Conservation (phyloP, 2,797 vertebrate species). For the Diceros bicornis region DNA sequence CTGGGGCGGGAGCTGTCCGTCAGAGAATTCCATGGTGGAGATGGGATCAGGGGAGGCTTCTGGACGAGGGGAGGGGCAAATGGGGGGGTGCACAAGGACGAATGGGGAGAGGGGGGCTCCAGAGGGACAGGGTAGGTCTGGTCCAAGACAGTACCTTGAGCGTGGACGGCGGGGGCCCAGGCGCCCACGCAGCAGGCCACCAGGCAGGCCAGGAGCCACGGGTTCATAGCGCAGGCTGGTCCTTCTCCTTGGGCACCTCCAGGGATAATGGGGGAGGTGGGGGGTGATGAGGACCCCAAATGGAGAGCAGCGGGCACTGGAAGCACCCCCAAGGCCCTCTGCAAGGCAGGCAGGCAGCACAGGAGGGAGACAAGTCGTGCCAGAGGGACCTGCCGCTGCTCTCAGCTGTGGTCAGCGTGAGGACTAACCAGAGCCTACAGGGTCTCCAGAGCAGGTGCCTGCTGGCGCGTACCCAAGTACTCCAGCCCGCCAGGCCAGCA, state of each 20-base stretch:
- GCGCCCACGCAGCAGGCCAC: neutral
- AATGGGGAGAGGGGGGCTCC: neutral
- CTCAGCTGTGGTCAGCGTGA: neutral
- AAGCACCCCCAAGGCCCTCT: neutral
- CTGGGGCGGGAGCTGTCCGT: neutral
- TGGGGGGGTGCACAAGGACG: neutral
- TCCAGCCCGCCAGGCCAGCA: neutral
- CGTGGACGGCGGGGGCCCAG: neutral
- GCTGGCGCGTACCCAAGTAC: neutral
- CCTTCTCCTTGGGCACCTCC: neutral
- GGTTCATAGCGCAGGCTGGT: constrained; percentile 64
- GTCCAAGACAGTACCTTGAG: constrained; percentile 78
- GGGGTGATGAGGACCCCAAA: neutral
- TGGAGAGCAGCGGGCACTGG: neutral
- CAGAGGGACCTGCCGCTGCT: neutral
- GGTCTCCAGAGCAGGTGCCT: neutral
- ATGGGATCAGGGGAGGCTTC: neutral
- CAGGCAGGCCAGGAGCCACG: constrained; percentile 54
- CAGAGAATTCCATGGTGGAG: neutral
- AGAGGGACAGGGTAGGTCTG: neutral
- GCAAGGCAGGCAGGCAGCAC: neutral
- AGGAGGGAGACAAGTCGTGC: neutral
- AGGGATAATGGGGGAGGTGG: neutral
- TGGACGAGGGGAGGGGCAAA: neutral
- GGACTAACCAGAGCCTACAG: constrained; percentile 59